These are phyloP conservation scores for Rhopalosiphum maidis DNA, from an alignment of 1,140 invertebrate species.

Conservation along the genomic window DNA sequence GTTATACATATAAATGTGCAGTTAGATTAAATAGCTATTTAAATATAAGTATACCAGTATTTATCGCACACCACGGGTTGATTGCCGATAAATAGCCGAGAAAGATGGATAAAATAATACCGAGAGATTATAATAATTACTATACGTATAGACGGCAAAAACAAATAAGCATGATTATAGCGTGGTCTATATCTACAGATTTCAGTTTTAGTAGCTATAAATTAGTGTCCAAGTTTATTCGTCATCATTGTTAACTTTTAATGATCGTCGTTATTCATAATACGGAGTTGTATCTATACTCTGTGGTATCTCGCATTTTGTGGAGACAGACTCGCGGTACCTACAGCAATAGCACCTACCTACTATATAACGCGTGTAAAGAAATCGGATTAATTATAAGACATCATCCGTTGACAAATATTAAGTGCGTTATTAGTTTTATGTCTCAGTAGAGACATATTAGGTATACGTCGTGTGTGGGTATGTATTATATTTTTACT, in stretches of 20 bases:
- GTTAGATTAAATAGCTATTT: not conserved
- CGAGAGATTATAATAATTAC: too few relatives aligned
- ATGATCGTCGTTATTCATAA: not conserved
- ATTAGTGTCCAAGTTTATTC: constrained; percentile 5
- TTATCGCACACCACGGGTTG: not conserved
- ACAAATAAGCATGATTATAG: not conserved
- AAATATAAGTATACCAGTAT: not conserved
- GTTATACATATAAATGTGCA: too few relatives aligned
- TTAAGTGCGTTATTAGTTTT: not conserved
- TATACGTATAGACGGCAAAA: not conserved
- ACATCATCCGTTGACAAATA: not conserved
- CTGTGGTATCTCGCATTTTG: not conserved
- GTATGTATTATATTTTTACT: not conserved
- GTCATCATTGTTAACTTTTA: not conserved
- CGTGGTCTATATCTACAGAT: not conserved
- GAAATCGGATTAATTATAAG: not conserved
- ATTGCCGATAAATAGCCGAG: too few relatives aligned
- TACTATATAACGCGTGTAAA: not conserved
- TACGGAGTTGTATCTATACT: not conserved
- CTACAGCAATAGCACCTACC: not conserved
- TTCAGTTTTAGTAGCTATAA: not conserved
- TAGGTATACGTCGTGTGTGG: not conserved
- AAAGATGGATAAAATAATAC: too few relatives aligned
- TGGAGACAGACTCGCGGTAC: not conserved
- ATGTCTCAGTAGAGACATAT: not conserved